Base-by-base conservation (phyloP, 2,113 vertebrate genomes). In the Ariopsis seemanni region DNA sequence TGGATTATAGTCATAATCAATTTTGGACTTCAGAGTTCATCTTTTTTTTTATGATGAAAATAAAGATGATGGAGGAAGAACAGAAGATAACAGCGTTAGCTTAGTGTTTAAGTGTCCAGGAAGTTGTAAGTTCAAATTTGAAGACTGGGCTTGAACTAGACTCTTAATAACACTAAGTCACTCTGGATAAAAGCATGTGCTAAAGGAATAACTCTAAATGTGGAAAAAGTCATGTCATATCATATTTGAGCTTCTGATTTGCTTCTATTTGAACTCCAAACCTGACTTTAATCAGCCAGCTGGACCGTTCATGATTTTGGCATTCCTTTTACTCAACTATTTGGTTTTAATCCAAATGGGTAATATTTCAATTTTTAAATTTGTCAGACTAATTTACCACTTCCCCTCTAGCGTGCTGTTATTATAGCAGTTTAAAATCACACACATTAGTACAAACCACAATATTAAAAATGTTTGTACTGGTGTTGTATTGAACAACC, bases 351-450 rank as follows among this genome's bases (percentile, higher is more conserved):
- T 62, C 30, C 30, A 62, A 34, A 82, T 82, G 79, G 57, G 11
- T 82, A 82, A 82, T 82, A 82, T 82, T 81, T 81, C 18, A 60
- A 48, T 82, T 82, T 62, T 25, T 8, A 18, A 62, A 82, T 34
- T 48, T 60, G 79, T 82, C 57, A 62, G 18, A 62, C 20, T 82
- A 82, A 62, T 82, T 62, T 62, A 20, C 30, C 58, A 82, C 57
- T 82, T 62, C 30, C 30, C 62, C 30, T 12, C 18, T 58, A 62
- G 30, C 20, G 7, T 82, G 30, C 58, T 48, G 57, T 2, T 62
- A 5, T 55, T 79, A 57, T 79, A 55, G 5, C 75, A 55, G 72
- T 79, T 57, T 57, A 57, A 30, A 30, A 58, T 9, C 78, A 18
- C 6, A 57, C n/a, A 55, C n/a, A 78, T 57, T 79, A 8, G 9